A percentile compares a stretch with the other conserved stretches of the same genome.
Conservation (phyloP, 2,797 vertebrate genomes). For the Fistularia tabacaria region DNA sequence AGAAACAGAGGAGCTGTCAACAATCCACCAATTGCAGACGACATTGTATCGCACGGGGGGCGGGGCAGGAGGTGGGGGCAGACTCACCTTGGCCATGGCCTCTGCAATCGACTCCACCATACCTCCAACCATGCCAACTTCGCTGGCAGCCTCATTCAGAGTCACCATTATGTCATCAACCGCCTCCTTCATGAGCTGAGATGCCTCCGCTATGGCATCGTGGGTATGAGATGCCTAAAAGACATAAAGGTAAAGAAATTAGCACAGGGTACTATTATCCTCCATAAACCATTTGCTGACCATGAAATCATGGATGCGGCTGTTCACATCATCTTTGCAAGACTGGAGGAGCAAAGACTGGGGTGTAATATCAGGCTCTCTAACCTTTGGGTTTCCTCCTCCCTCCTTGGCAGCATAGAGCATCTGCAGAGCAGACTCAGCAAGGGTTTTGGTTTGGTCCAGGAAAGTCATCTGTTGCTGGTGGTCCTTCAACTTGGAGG, state of each 20-base stretch:
- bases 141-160: conserved; percentile 93
- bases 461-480: conserved; percentile 98
- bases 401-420: conserved; percentile 97
- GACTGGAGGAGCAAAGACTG: too few relatives aligned
- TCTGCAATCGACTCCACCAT: conserved; percentile 98
- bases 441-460: conserved; percentile 97
- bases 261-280: not conserved
- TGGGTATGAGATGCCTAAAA: conserved; percentile 90
- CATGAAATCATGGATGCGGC: not conserved
- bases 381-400: conserved; percentile 95
- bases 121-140: conserved; percentile 95
- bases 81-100: conserved; percentile 89
- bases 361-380: not conserved
- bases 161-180: conserved; percentile 99
- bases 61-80: not conserved
- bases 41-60: too few relatives aligned
- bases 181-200: conserved; percentile 96
- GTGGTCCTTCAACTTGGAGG: conserved; percentile 91
- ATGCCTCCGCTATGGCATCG: conserved; percentile 90
- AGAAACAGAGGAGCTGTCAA: too few relatives aligned
- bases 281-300: too few relatives aligned
- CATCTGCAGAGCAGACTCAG: conserved; percentile 97
- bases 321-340: not conserved
- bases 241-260: conserved; percentile 3
- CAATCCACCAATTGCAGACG: too few relatives aligned